Base-by-base conservation (phyloP, 2,797 vertebrate species). In the Threskiornis aethiopicus region DNA sequence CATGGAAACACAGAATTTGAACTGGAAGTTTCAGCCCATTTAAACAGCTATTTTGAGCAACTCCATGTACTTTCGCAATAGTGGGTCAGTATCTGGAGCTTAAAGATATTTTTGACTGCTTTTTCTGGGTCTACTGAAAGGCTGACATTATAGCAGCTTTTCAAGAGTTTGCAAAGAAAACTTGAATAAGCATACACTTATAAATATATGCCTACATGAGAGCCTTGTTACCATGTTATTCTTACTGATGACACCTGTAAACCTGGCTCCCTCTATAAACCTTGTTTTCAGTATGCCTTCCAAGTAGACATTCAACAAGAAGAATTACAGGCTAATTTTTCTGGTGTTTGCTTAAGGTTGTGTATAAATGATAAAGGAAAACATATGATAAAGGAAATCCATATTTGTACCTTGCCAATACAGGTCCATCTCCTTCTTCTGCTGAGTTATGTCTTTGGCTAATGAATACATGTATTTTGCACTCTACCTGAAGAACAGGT, bases 171-270 rank as follows among this genome's bases (percentile, higher is more conserved):
- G 8, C 12, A 70, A 47, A 81, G 42, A 58, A 55, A 71, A 49
- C 21, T 5, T 57, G 21, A 39, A 57, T 42, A 89, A 90, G 49
- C 18, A 61, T 14, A 22, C 28, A 39, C 3, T 35, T 67, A 22
- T 9, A 87, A 51, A 42, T 28, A 7, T 35, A 7, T 42, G 8
- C 24, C 21, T 51, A 39, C 5, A 13, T 21, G 17, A 52, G 5
- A 84, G 3, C n/a, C 39, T 62, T 1, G 0, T 35, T 67, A 64
- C 11, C 21, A 9, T 21, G 5, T 11, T 66, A 6, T 29, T 73
- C 16, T 47, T n/a, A 41, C 22, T 55, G 42, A 49, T 83, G 35
- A 2, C 18, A 73, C 10, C 10, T 47, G 11, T 76, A 65, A 90
- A 91, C 3, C 1, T 66, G 25, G 6, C 11, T n/a, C n/a, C 5